These are phyloP conservation scores for Platalea minor DNA, from an alignment of 2,797 vertebrate species.

Conservation along the genomic window DNA sequence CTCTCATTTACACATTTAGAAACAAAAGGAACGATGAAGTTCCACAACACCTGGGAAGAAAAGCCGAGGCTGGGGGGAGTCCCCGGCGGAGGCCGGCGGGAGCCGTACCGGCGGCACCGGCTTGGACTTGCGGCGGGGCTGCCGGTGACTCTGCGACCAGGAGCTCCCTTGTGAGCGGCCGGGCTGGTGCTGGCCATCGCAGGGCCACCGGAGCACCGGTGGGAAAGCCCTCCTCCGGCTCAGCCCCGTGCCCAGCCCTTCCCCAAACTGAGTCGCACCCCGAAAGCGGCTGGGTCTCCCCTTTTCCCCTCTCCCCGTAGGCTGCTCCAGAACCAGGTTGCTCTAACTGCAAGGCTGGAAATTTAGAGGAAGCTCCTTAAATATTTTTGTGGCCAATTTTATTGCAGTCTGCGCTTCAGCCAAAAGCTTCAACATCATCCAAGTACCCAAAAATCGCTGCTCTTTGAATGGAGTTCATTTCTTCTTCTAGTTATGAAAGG, in stretches of 20 bases:
- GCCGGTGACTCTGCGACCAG: rapidly evolving
- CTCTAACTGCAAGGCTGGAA: neutral
- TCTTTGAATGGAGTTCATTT: neutral
- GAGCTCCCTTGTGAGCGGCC: neutral
- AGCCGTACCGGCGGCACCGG: rapidly evolving
- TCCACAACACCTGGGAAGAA: neutral
- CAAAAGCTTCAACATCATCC: neutral
- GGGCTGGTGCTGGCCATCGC: neutral
- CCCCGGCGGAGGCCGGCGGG: neutral
- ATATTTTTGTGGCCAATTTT: neutral
- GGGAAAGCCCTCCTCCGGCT: neutral
- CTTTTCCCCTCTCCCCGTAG: neutral
- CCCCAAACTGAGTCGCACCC: neutral
- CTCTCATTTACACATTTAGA: neutral
- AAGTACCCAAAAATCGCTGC: neutral
- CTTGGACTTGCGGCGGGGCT: neutral
- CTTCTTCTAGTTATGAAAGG: neutral
- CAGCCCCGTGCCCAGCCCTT: neutral
- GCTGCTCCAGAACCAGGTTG: neutral
- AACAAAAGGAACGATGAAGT: rapidly evolving
- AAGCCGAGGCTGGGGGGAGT: neutral
- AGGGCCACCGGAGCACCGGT: rapidly evolving
- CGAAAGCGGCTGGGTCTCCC: neutral
- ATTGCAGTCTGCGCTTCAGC: neutral
- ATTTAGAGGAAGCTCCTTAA: neutral